These are phyloP conservation scores for Nasonia vitripennis DNA, from an alignment of 1,140 invertebrate species.

Conservation along the genomic window DNA sequence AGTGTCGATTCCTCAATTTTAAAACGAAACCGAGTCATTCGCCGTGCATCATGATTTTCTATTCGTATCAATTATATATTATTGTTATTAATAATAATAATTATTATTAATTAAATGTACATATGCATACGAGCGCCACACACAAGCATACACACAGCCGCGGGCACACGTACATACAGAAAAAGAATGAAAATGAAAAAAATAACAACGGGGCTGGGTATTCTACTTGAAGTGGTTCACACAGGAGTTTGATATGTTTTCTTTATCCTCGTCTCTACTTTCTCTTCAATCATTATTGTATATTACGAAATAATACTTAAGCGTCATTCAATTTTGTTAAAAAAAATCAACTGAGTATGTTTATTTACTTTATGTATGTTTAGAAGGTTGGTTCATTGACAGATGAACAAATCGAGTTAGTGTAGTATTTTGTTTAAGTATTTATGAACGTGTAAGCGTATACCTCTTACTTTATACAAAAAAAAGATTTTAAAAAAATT, in stretches of 20 bases:
- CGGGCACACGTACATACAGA: conserved; percentile 60
- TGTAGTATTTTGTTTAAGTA: conserved; percentile 37
- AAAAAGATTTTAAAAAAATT: background rate
- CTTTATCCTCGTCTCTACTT: conserved; percentile 4
- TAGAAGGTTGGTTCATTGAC: conserved; percentile 30
- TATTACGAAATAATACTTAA: conserved; percentile 7
- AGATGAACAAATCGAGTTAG: conserved; percentile 6
- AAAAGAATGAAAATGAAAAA: conserved; percentile 26
- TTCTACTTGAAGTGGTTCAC: conserved; percentile 41
- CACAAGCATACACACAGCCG: conserved; percentile 57
- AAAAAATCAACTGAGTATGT: conserved; percentile 26
- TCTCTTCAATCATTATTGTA: conserved; percentile 20
- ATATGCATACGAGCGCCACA: conserved; percentile 66
- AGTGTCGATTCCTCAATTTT: conserved; percentile 32
- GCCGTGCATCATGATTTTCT: conserved; percentile 72
- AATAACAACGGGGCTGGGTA: conserved; percentile 43
- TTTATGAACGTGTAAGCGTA: conserved; percentile 21
- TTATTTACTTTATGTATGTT: conserved; percentile 31
- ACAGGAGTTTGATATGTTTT: conserved; percentile 31
- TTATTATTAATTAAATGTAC: conserved; percentile 75
- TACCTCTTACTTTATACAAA: conserved; percentile 21
- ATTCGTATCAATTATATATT: conserved; percentile 74
- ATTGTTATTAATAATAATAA: conserved; percentile 74
- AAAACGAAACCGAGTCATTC: conserved; percentile 66
- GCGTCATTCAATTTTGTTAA: conserved; percentile 21